phyloP scores from a whole-genome alignment of 2,888 invertebrate genomes.

The Latrodectus elegans region DNA sequence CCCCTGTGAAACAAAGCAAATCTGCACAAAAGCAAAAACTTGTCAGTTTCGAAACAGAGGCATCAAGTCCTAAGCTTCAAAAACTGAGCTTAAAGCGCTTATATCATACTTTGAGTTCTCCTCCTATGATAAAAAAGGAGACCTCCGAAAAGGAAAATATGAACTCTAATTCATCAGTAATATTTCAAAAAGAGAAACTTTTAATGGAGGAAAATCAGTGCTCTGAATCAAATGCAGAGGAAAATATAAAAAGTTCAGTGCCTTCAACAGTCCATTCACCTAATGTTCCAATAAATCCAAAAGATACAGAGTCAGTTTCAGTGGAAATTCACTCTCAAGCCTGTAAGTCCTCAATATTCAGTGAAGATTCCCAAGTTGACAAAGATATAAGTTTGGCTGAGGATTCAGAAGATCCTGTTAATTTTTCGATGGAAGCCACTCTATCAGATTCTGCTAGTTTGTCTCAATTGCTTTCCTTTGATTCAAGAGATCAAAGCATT shows the following conservation, averaged over 20 bases:
- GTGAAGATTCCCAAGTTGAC: neutral
- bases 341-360: neutral
- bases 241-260: constrained; percentile 34
- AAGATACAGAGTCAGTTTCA: constrained; percentile 29
- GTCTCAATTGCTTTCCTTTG: constrained; percentile 64
- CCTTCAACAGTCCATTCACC: constrained; percentile 22
- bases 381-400: constrained; percentile 12
- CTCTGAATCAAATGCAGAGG: neutral
- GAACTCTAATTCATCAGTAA: neutral
- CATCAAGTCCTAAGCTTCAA: constrained; percentile 65
- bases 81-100: constrained; percentile 62
- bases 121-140: constrained; percentile 39
- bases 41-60: constrained; percentile 53
- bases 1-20: constrained; percentile 21
- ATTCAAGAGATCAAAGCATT: constrained; percentile 15
- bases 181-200: neutral
- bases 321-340: constrained; percentile 44
- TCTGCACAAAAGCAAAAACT: constrained; percentile 58
- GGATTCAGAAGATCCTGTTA: constrained; percentile 31
- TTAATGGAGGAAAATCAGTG: too few species aligned
- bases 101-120: constrained; percentile 56
- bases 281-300: neutral
- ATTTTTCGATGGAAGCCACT: constrained; percentile 65
- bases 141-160: neutral
- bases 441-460: constrained; percentile 57